Conservation (phyloP, 2,113 vertebrate genomes). For the Gobius niger region DNA sequence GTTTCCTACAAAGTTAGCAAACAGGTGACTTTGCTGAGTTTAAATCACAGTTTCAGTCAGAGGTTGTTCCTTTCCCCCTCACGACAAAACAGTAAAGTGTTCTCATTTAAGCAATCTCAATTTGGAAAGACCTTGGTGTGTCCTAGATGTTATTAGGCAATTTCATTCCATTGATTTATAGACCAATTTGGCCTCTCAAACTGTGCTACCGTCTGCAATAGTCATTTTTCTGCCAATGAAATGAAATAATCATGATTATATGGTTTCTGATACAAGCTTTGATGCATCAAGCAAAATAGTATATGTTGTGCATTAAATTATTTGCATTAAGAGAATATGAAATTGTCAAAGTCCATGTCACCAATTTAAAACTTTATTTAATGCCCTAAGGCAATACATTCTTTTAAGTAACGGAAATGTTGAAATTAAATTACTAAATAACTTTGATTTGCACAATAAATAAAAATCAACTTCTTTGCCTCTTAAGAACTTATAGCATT, state of each 20-base stretch:
- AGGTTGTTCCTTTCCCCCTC: not conserved
- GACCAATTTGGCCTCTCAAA: not conserved
- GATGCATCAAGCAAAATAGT: not conserved
- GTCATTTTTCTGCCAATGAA: not conserved
- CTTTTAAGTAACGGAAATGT: no score
- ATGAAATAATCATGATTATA: not conserved
- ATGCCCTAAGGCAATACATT: no score
- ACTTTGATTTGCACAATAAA: no score
- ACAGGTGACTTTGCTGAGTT: slow-evolving; percentile 5
- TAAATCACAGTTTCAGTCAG: not conserved
- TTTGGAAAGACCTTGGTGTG: slow-evolving; percentile 5
- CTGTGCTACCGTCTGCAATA: not conserved
- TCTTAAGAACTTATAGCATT: no score
- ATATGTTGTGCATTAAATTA: no score
- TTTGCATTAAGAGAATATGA: no score
- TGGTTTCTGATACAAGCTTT: not conserved
- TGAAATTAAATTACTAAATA: no score
- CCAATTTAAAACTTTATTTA: no score
- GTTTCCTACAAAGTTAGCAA: slow-evolving; percentile 14
- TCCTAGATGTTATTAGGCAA: slow-evolving; percentile 1
- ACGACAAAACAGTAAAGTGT: not conserved
- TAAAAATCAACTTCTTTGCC: no score
- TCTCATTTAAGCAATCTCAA: not conserved
- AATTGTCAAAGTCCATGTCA: no score
- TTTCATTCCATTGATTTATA: not conserved